These are phyloP conservation scores for Nycteola revayana DNA, from an alignment of 2,888 invertebrate species.

Conservation along the genomic window DNA sequence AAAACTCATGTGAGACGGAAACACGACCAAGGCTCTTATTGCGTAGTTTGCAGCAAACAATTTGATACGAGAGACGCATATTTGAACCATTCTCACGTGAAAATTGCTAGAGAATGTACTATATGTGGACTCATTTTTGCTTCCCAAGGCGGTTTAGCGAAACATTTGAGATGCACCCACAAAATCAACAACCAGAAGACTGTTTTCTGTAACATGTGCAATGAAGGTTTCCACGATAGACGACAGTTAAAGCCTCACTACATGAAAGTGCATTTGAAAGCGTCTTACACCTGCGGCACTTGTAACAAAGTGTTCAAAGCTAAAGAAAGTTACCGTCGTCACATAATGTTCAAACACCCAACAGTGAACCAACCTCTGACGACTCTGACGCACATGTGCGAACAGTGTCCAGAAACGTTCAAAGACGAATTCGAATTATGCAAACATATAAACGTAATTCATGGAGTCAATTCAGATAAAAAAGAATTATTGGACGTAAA, in stretches of 20 bases:
- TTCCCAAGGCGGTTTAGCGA: constrained; percentile 60
- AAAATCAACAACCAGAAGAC: constrained; percentile 61
- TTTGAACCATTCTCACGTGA: constrained; percentile 62
- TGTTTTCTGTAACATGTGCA: constrained; percentile 62
- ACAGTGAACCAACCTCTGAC: constrained; percentile 15
- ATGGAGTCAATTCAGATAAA: constrained; percentile 29
- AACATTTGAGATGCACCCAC: constrained; percentile 65
- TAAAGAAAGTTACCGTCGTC: constrained; percentile 66
- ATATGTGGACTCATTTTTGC: constrained; percentile 69
- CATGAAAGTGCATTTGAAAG: constrained; percentile 66
- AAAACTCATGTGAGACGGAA: constrained; percentile 68
- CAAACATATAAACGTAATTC: constrained; percentile 55
- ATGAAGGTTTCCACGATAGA: constrained; percentile 65
- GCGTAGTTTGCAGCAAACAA: constrained; percentile 65
- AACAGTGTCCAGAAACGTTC: constrained; percentile 58
- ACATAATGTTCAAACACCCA: constrained; percentile 62
- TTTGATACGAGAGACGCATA: constrained; percentile 60
- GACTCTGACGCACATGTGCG: constrained; percentile 52
- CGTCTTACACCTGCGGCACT: constrained; percentile 60
- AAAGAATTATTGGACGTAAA: constrained; percentile 38
- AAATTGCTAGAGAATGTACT: constrained; percentile 59
- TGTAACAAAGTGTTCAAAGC: constrained; percentile 66
- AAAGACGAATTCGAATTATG: constrained; percentile 65
- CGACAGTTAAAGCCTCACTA: constrained; percentile 64
- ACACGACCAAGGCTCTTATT: constrained; percentile 60